These are phyloP conservation scores for Balearica regulorum DNA, from an alignment of 2,797 vertebrate genomes.

Conservation along the genomic window DNA sequence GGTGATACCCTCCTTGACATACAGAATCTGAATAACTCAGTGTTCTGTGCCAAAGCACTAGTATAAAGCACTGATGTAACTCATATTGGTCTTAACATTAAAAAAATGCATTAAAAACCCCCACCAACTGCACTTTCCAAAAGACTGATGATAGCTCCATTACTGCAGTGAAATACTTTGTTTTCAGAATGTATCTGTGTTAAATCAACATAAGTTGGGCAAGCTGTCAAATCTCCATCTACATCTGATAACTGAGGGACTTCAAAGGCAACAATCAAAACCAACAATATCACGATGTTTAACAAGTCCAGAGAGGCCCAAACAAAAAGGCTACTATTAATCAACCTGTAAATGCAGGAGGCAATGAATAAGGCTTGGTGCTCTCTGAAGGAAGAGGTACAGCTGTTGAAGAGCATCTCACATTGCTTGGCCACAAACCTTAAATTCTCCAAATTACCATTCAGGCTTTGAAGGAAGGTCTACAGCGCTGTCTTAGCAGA, in stretches of 20 bases:
- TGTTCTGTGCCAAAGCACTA: background rate
- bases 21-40: background rate
- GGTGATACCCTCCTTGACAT: background rate
- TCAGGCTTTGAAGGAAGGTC: background rate
- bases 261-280: background rate
- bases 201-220: background rate
- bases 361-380: background rate
- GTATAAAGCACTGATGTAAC: background rate
- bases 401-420: background rate
- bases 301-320: background rate
- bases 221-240: background rate
- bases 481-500: background rate
- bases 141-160: background rate
- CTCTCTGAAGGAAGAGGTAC: background rate
- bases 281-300: background rate
- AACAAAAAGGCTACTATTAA: background rate
- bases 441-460: background rate
- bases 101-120: background rate
- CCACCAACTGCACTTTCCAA: background rate
- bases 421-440: background rate
- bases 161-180: background rate
- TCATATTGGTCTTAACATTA: background rate
- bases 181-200: background rate
- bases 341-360: background rate
- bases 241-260: background rate